phyloP scores from a whole-genome alignment of 2,797 vertebrate genomes.

The Apogon hyalosoma region DNA sequence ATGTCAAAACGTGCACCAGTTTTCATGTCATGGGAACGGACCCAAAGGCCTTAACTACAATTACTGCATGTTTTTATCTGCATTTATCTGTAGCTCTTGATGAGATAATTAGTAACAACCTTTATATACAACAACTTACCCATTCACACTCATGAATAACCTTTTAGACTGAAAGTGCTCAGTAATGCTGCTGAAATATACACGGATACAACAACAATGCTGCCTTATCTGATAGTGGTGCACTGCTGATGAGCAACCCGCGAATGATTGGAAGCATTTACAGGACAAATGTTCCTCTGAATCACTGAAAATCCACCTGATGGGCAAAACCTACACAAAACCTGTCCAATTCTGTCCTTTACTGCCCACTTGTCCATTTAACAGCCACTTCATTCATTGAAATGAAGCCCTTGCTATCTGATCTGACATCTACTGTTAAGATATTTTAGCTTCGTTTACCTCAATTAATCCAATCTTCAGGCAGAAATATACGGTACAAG shows the following conservation, averaged over 20 bases:
- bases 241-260: neutral
- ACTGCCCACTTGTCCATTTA: neutral
- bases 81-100: no score
- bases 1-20: no score
- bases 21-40: no score
- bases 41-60: no score
- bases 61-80: no score
- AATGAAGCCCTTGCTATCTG: neutral
- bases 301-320: slow-evolving; percentile 8
- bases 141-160: no score
- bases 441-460: no score
- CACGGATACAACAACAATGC: neutral
- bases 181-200: neutral
- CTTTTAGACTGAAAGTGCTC: no score
- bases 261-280: slow-evolving; percentile 1
- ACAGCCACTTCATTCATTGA: neutral
- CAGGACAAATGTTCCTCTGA: neutral
- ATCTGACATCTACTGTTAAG: neutral
- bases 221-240: neutral
- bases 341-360: neutral
- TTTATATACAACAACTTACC: no score
- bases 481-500: no score
- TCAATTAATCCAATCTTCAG: no score
- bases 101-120: no score
- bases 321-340: neutral